These are phyloP conservation scores for Leucoraja ocellata DNA, from an alignment of 2,797 vertebrate genomes.

Conservation along the genomic window DNA sequence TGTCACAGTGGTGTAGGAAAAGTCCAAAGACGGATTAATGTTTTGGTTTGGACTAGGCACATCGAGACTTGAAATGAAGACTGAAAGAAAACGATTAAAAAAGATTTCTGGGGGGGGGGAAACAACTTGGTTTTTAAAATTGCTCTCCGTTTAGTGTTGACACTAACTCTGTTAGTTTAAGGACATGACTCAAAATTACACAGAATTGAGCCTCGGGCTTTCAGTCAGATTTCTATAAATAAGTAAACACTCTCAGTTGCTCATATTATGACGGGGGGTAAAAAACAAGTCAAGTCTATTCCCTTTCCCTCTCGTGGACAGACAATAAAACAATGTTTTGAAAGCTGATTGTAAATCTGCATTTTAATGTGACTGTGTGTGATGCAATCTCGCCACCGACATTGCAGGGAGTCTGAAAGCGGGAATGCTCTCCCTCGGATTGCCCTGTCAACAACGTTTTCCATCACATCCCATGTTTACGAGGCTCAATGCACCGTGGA, in stretches of 20 bases:
- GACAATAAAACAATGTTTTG: neutral
- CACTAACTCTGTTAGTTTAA: neutral
- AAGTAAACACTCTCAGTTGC: neutral
- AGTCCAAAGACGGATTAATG: neutral
- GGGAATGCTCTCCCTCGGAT: neutral
- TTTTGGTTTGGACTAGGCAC: neutral
- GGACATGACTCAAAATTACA: too few relatives aligned
- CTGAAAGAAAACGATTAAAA: neutral
- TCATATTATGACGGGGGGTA: neutral
- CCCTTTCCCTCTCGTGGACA: neutral
- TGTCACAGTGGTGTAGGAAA: neutral
- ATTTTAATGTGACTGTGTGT: neutral
- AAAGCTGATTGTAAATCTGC: neutral
- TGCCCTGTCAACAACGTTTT: neutral
- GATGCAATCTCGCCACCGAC: neutral
- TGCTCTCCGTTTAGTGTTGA: neutral
- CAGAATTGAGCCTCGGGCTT: neutral
- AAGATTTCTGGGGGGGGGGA: too few relatives aligned
- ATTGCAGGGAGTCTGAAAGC: neutral
- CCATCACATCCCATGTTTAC: constrained; percentile 10
- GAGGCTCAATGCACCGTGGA: neutral
- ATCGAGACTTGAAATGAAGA: neutral
- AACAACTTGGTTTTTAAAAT: too few relatives aligned
- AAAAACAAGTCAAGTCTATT: neutral
- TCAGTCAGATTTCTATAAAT: neutral